phyloP scores from a whole-genome alignment of 1,140 invertebrate genomes.

The Hesperophylax magnus region DNA sequence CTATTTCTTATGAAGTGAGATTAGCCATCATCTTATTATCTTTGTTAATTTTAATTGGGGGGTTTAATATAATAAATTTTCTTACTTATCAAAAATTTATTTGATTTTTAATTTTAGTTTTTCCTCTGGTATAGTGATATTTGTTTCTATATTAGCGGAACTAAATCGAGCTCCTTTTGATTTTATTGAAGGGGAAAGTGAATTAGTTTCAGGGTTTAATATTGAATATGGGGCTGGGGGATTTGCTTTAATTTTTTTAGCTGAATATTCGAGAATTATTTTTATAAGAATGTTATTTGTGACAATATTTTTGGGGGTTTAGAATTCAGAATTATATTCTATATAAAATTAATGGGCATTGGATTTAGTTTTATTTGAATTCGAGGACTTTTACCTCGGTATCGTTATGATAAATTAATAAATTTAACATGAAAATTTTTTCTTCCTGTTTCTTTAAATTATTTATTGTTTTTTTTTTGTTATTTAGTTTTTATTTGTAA shows the following conservation, averaged over 20 bases:
- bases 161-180: no score
- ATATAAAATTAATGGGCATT: no score
- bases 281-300: conserved; percentile 75
- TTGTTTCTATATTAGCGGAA: no score
- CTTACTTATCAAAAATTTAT: conserved; percentile 64
- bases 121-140: no score
- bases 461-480: conserved; percentile 68
- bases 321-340: no score
- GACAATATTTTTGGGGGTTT: conserved; percentile 69
- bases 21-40: conserved; percentile 72
- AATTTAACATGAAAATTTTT: conserved; percentile 73
- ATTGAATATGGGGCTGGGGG: conserved; percentile 77
- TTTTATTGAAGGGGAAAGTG: no score
- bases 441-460: conserved; percentile 71
- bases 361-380: no score
- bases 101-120: no score
- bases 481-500: conserved; percentile 59
- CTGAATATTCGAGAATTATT: conserved; percentile 79
- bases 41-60: conserved; percentile 65
- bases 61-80: conserved; percentile 63
- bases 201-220: no score
- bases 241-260: conserved; percentile 83
- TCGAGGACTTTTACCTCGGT: conserved; percentile 71
- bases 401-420: conserved; percentile 76
- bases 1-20: no score